Evolutionary conservation across 2,797 vertebrate species (phyloP).

Genomic region (Melanotaenia parkinsoni): DNA sequence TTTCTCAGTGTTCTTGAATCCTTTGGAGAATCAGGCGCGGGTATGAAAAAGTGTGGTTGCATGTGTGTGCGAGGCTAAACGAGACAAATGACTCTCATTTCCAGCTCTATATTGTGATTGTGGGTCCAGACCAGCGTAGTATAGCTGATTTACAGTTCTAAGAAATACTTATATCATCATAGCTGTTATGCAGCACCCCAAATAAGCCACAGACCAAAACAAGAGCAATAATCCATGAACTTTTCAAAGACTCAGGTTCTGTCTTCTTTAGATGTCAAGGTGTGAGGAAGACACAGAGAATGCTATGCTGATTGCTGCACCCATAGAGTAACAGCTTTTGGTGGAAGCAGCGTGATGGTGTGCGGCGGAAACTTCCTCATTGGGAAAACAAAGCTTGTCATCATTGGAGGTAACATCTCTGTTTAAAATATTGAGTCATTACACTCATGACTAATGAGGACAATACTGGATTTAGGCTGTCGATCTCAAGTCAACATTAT

Average conservation of each 20-base stretch:
- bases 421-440: no score
- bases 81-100: constrained; percentile 1
- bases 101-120: not conserved
- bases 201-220: not conserved
- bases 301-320: no score
- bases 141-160: not conserved
- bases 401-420: no score
- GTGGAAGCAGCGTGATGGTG: no score
- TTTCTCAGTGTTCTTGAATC: not conserved
- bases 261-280: no score
- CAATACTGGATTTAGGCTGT: no score
- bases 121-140: not conserved
- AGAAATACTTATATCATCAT: not conserved
- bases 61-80: constrained; percentile 19
- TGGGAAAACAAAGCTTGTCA: no score
- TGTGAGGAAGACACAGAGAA: no score
- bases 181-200: not conserved
- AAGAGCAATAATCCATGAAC: not conserved
- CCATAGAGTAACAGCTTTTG: no score
- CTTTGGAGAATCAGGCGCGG: not conserved
- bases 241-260: not conserved
- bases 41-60: constrained; percentile 11
- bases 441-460: no score
- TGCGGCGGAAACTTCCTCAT: no score
- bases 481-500: no score